These are phyloP conservation scores for Drosophila asahinai DNA, from an alignment of 1,140 invertebrate species.

Conservation along the genomic window DNA sequence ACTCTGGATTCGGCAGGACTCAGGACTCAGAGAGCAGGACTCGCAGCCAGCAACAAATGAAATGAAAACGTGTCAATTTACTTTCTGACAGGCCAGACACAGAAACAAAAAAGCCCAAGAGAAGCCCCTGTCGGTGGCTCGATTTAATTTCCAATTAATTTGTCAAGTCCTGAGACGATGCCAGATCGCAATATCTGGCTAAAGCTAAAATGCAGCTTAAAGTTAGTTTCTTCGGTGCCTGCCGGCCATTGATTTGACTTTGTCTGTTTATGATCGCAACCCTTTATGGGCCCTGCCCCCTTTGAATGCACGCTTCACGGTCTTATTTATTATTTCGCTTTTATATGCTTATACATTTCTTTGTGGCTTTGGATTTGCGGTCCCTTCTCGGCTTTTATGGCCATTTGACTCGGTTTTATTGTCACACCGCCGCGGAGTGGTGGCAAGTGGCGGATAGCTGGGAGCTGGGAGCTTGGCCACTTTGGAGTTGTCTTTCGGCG, in stretches of 20 bases:
- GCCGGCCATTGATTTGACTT: slow-evolving; percentile 36
- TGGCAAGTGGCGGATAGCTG: slow-evolving; percentile 7
- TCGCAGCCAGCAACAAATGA: slow-evolving; percentile 45
- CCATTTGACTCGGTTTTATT: slow-evolving; percentile 81
- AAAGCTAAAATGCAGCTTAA: slow-evolving; percentile 2
- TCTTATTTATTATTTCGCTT: slow-evolving; percentile 79
- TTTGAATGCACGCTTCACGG: slow-evolving; percentile 42
- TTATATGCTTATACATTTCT: slow-evolving; percentile 56
- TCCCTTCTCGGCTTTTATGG: slow-evolving; percentile 65
- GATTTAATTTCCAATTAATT: slow-evolving; percentile 55
- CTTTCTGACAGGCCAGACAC: slow-evolving; percentile 45
- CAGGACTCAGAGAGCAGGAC: slow-evolving; percentile 10
- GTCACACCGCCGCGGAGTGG: slow-evolving; percentile 61
- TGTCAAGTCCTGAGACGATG: slow-evolving; percentile 10
- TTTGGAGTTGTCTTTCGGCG: slow-evolving; percentile 76
- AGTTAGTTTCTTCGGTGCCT: background rate
- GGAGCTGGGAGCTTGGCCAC: slow-evolving; percentile 49
- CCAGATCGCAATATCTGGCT: too few species aligned
- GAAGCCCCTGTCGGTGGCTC: slow-evolving; percentile 12
- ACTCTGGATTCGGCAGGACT: background rate
- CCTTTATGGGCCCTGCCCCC: slow-evolving; percentile 17
- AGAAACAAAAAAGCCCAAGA: slow-evolving; percentile 12
- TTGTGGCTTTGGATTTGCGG: slow-evolving; percentile 45
- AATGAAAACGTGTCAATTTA: slow-evolving; percentile 73
- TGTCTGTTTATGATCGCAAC: slow-evolving; percentile 58